These are phyloP conservation scores for Sycobia sp. DNA, from an alignment of 1,140 invertebrate species.

Conservation along the genomic window DNA sequence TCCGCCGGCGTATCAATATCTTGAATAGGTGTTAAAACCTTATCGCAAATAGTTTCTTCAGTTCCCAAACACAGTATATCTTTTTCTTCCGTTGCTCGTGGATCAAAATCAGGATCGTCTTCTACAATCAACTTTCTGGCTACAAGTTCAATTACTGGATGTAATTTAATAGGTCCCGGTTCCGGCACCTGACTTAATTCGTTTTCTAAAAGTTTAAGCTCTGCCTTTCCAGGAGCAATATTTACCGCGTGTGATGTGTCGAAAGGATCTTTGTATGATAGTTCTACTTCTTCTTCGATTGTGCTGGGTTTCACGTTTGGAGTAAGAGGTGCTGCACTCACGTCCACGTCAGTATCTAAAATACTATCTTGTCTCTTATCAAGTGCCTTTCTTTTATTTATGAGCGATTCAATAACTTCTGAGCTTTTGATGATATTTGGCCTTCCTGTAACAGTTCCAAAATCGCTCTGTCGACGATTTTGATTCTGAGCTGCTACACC, in stretches of 20 bases:
- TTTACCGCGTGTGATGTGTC: slow-evolving; percentile 79
- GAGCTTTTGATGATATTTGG: neutral
- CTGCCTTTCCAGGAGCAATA: slow-evolving; percentile 76
- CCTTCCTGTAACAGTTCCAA: slow-evolving; percentile 32
- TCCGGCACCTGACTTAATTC: slow-evolving; percentile 65
- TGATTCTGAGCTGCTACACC: slow-evolving; percentile 37
- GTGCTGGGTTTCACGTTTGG: slow-evolving; percentile 62
- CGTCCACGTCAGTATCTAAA: slow-evolving; percentile 66
- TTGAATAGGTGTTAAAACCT: slow-evolving; percentile 58
- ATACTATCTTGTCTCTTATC: slow-evolving; percentile 52
- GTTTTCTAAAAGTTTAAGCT: slow-evolving; percentile 76
- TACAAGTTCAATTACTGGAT: slow-evolving; percentile 41
- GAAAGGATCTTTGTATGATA: slow-evolving; percentile 71
- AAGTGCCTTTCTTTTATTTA: slow-evolving; percentile 14
- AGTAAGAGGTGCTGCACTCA: slow-evolving; percentile 69
- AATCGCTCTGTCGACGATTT: slow-evolving; percentile 42
- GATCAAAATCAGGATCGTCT: slow-evolving; percentile 53
- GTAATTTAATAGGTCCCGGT: slow-evolving; percentile 37
- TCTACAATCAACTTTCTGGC: slow-evolving; percentile 35
- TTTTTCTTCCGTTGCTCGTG: slow-evolving; percentile 43
- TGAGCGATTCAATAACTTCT: slow-evolving; percentile 23
- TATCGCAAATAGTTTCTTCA: slow-evolving; percentile 48
- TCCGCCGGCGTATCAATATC: slow-evolving; percentile 47
- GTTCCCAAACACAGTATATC: slow-evolving; percentile 51
- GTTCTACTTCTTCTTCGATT: slow-evolving; percentile 49